Evolutionary conservation across 2,888 invertebrate genomes (phyloP).

Genomic region (Beris chalybata): DNA sequence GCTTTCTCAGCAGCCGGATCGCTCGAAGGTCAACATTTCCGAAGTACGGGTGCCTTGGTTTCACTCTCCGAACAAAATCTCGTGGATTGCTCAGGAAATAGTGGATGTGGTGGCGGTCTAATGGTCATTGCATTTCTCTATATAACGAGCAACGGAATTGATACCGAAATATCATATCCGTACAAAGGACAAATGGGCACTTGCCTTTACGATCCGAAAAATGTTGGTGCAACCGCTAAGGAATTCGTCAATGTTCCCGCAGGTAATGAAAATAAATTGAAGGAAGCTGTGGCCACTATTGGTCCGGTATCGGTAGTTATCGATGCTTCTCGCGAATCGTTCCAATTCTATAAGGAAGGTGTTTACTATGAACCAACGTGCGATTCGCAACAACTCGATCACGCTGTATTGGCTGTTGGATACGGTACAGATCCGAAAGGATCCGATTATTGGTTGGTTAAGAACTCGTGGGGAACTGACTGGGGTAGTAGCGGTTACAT

Average conservation of each 20-base stretch:
- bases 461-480: conserved; percentile 62
- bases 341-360: conserved; percentile 82
- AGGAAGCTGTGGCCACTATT: conserved; percentile 76
- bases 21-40: conserved; percentile 88
- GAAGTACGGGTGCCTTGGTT: conserved; percentile 72
- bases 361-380: conserved; percentile 83
- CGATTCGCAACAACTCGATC: conserved; percentile 72
- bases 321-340: conserved; percentile 81
- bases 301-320: conserved; percentile 89
- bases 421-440: conserved; percentile 55
- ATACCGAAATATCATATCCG: conserved; percentile 85
- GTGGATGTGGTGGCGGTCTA: conserved; percentile 80
- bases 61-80: conserved; percentile 92
- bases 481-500: conserved; percentile 84
- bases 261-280: conserved; percentile 71
- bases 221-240: conserved; percentile 76
- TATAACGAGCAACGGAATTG: conserved; percentile 80
- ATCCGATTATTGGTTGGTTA: conserved; percentile 67
- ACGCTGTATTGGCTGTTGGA: conserved; percentile 64
- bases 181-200: conserved; percentile 78
- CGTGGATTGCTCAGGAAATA: conserved; percentile 90
- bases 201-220: conserved; percentile 66
- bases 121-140: conserved; percentile 85
- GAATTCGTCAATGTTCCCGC: conserved; percentile 76
- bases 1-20: conserved; percentile 90